Evolutionary conservation across 92 coral and sea anemone genomes (phyloP).

Genomic region (Zoanthus gigantus): DNA sequence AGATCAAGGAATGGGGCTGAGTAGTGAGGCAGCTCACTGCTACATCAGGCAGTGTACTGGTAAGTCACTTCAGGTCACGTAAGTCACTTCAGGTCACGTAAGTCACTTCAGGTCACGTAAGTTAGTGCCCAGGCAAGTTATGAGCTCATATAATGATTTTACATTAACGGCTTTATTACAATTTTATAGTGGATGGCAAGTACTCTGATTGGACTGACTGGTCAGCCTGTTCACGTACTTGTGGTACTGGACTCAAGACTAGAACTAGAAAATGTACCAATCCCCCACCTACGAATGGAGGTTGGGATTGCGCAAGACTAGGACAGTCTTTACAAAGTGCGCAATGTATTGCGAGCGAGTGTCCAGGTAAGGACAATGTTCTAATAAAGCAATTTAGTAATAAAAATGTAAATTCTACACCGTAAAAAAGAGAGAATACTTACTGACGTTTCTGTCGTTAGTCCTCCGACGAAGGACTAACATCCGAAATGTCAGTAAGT

Average conservation of each 20-base stretch:
- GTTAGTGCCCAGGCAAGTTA: too few relatives aligned
- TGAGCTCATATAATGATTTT: background rate
- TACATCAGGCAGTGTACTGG: constrained; percentile 87
- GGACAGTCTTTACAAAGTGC: constrained; percentile 82
- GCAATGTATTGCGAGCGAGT: constrained; percentile 84
- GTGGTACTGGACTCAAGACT: constrained; percentile 88
- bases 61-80: constrained; percentile 40
- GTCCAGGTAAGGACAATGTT: constrained; percentile 75
- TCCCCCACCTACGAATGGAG: constrained; percentile 92
- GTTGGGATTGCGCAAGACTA: constrained; percentile 83
- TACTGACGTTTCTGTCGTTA: too few relatives aligned
- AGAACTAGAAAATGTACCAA: constrained; percentile 87
- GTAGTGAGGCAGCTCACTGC: constrained; percentile 83
- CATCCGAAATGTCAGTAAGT: too few relatives aligned
- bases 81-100: too few relatives aligned
- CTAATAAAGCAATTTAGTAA: background rate
- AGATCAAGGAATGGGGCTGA: constrained; percentile 93
- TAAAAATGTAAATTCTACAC: too few relatives aligned
- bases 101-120: too few relatives aligned
- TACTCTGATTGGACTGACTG: constrained; percentile 87
- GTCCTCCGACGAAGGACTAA: too few relatives aligned
- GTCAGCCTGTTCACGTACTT: constrained; percentile 82
- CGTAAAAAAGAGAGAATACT: too few relatives aligned
- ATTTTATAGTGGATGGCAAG: constrained; percentile 78
- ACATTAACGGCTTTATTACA: background rate